These are phyloP conservation scores for Brienomyrus longianalis DNA, from an alignment of 2,113 vertebrate species.

Conservation along the genomic window DNA sequence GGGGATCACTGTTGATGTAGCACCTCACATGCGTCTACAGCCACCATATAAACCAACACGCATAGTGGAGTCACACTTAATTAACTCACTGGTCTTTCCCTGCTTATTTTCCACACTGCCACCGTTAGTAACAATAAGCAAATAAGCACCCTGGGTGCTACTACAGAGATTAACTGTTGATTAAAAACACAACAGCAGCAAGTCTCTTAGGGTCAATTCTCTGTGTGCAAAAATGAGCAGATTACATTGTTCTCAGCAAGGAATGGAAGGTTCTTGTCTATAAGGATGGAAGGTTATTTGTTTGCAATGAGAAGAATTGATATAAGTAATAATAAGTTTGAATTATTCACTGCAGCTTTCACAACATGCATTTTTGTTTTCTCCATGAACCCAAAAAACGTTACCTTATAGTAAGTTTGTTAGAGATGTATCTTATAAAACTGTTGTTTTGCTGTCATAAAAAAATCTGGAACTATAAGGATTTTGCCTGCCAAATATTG, in stretches of 20 bases:
- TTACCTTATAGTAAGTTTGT: background rate
- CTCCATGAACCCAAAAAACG: background rate
- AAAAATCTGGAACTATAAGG: background rate
- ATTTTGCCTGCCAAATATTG: background rate
- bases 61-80: conserved; percentile 35
- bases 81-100: conserved; percentile 43
- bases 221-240: background rate
- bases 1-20: conserved; percentile 32
- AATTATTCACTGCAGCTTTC: background rate
- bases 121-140: conserved; percentile 32
- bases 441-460: background rate
- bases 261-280: background rate
- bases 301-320: background rate
- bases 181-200: conserved; percentile 5
- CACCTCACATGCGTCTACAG: conserved; percentile 21
- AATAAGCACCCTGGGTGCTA: conserved; percentile 7
- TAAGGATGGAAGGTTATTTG: background rate
- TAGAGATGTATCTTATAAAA: background rate
- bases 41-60: conserved; percentile 34
- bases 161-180: conserved; percentile 24
- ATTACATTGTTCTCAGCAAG: background rate
- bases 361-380: background rate
- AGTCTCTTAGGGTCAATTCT: background rate
- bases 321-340: background rate
- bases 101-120: conserved; percentile 28